Base-by-base conservation (phyloP, 2,113 vertebrate genomes). In the Coreoperca whiteheadi region DNA sequence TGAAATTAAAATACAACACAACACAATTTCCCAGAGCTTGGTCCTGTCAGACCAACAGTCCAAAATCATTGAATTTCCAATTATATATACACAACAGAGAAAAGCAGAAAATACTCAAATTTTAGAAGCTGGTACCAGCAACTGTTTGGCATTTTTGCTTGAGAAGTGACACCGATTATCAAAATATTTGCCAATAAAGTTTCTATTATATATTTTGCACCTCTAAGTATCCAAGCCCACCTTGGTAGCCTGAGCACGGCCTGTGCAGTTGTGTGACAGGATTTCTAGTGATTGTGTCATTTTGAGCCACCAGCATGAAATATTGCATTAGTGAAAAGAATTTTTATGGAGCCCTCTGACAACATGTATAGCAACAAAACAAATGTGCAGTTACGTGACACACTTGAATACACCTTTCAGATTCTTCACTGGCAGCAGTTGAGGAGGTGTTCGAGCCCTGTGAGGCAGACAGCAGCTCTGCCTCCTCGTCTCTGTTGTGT, bases 361-460 rank as follows among this genome's bases (percentile, higher is more conserved):
- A 63, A 37, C 32, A 4, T 8, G 12, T 8, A 2, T 2, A 18
- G 25, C 41, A 78, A 23, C 34, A 21, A 70, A 70, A 70, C 5
- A n/a, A 23, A 46, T 11, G 32, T 10, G 53, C 37, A 2, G 66
- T 21, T n/a, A 30, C 3, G 18, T 16, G 50, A 56, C 46, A 51
- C 54, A 21, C 7, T 50, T 34, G 9, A 60, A 39, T 18, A 25
- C 39, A 63, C 95, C 95, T 94, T 51, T 95, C 95, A 7, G 96
- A 98, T 68, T 96, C 94, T 39, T 97, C 95, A 0, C 94, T 96
- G 68, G 92, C 84, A 4, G 95, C 94, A 10, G 74, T 53, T 0
- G 96, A 97, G 28, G 97, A 96, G 14, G 90, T 77, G 34, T 86
- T 74, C 0, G 97, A 97, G 21, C 94, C 94, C 91, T 97, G 97